Evolutionary conservation across 1,140 invertebrate species (phyloP), one percentile per base, ranked within the genome.

Genomic region (Ceratosolen solmsi): DNA sequence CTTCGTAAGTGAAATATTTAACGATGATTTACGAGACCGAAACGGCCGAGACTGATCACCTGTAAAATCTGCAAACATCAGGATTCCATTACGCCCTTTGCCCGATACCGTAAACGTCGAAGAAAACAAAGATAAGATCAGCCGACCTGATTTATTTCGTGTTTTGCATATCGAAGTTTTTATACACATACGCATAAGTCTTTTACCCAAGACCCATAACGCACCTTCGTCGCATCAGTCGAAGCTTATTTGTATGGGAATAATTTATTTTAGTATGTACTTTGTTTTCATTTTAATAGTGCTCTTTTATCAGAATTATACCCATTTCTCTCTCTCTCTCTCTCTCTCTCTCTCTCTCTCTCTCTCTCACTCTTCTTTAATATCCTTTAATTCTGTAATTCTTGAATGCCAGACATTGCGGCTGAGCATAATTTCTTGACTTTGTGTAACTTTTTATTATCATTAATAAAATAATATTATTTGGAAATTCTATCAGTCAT

Each of bases 11-110:
- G 63, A 72, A 49, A 72, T 72, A 60, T 65, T 77, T 63, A 60
- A 63, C 75, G 33, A 54, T 51, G 76, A 70, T 78, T 78, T 78
- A 70, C 76, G 76, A 78, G 76, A 51, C 27, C 60, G 15, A 36
- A 78, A 68, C 41, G 51, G 58, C 22, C 46, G 63, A 65, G 60
- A 38, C 60, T 38, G 76, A 78, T 78, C 27, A 60, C 56, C 56
- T 75, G 73, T 58, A 60, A 75, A 75, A 75, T 75, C 73, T 60
- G 56, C 36, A 60, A 60, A 75, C 73, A 60, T 75, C 56, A 27
- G 73, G 56, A 75, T 75, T 75, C 56, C 73, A 75, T 75, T 75
- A 75, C 33, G 51, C 56, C 71, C 30, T 73, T 73, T 73, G 46
- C 71, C 7, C 71, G 70, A 49, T 71, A 71, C n/a, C 41, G 15